These are phyloP conservation scores for Wasmannia auropunctata DNA, from an alignment of 1,140 invertebrate genomes.

Conservation along the genomic window DNA sequence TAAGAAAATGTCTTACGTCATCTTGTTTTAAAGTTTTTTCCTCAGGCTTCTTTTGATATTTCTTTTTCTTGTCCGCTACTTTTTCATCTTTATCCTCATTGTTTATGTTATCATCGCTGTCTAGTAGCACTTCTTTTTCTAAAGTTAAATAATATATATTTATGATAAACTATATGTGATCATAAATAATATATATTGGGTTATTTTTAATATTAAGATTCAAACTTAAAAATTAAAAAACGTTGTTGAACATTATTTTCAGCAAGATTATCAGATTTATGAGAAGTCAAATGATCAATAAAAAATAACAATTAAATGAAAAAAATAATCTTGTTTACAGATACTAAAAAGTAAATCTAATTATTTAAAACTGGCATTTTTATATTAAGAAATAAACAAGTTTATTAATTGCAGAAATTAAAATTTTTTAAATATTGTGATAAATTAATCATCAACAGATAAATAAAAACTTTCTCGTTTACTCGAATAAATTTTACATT, in stretches of 20 bases:
- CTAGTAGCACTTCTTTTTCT: neutral
- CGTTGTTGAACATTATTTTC: neutral
- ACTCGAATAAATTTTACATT: neutral
- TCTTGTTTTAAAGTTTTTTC: slow-evolving; percentile 50
- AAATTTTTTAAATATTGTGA: neutral
- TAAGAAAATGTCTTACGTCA: slow-evolving; percentile 20
- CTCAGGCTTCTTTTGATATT: slow-evolving; percentile 31
- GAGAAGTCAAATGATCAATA: neutral
- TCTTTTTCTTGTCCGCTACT: slow-evolving; percentile 35
- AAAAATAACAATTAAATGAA: neutral
- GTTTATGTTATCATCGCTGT: neutral
- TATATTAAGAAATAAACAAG: neutral
- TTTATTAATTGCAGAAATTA: neutral
- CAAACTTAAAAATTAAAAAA: neutral
- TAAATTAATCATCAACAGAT: neutral
- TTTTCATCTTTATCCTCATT: slow-evolving; percentile 31
- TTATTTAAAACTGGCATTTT: neutral
- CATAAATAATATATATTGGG: slow-evolving; percentile 1
- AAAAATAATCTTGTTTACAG: slow-evolving; percentile 4
- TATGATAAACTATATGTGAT: neutral
- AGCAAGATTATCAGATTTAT: neutral
- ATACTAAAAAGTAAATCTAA: neutral
- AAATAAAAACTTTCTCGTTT: neutral
- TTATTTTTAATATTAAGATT: neutral
- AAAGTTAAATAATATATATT: slow-evolving; percentile 16